A percentile compares a stretch with the other conserved stretches of the same genome.
These are phyloP conservation scores for Ormyrus thymus DNA, from an alignment of 2,888 invertebrate genomes.

Conservation along the genomic window DNA sequence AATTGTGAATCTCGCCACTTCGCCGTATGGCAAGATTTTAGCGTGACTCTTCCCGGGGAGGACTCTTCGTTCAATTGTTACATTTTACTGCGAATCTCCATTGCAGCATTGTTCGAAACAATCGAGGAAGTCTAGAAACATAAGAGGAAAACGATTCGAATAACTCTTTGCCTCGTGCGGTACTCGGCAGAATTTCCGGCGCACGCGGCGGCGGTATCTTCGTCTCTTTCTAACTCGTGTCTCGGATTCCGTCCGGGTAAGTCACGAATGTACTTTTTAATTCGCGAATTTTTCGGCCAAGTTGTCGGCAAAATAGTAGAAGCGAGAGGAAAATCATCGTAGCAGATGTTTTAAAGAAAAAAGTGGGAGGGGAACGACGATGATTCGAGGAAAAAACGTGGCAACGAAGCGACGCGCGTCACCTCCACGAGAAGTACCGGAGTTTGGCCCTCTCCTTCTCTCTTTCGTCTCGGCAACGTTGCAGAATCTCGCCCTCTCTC, in stretches of 20 bases:
- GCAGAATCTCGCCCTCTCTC: constrained; percentile 9
- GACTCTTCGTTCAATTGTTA: too few relatives aligned
- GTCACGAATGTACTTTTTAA: too few relatives aligned
- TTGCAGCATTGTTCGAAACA: too few relatives aligned
- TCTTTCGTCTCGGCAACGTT: constrained; percentile 40
- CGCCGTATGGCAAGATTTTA: constrained; percentile 11
- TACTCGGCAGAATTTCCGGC: constrained; percentile 26
- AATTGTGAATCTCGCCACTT: too few relatives aligned
- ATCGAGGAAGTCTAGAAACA: not conserved
- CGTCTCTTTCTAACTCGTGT: not conserved
- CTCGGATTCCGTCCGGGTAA: constrained; percentile 3
- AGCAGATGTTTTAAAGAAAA: constrained; percentile 31
- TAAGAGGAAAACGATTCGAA: not conserved
- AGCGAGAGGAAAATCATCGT: not conserved
- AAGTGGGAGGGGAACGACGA: not conserved
- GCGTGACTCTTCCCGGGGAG: not conserved
- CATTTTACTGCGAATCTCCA: too few relatives aligned
- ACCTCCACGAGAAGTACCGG: not conserved
- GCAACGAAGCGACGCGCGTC: constrained; percentile 35
- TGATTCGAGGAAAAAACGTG: constrained; percentile 36
- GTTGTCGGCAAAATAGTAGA: not conserved
- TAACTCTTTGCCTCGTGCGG: not conserved
- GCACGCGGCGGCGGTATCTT: constrained; percentile 24
- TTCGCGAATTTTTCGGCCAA: too few relatives aligned
- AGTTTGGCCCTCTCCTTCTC: constrained; percentile 16